Evolutionary conservation across 2,113 vertebrate genomes (phyloP).

Genomic region (Synodontis membranacea): DNA sequence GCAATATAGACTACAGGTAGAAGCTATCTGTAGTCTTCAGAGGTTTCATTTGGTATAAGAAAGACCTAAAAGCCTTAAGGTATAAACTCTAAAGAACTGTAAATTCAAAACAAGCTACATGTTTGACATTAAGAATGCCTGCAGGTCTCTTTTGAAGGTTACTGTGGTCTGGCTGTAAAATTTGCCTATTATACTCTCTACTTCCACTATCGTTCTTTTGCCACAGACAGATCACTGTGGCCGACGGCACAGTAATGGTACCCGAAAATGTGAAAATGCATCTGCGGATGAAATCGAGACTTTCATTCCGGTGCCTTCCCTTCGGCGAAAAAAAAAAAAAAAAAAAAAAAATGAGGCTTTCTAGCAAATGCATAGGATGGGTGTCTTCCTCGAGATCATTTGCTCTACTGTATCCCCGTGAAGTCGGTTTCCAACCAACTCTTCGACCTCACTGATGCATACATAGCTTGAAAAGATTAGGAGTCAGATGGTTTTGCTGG

Average conservation of each 20-base stretch:
- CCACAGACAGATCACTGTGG: not conserved
- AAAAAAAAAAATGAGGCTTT: not conserved
- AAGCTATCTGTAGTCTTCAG: not conserved
- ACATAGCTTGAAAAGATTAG: not conserved
- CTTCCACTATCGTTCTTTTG: not conserved
- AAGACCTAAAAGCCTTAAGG: slow-evolving; percentile 18
- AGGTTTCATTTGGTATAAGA: not conserved
- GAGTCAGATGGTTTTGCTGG: not conserved
- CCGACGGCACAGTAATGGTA: not conserved
- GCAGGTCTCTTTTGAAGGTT: slow-evolving; percentile 39
- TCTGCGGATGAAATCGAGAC: not conserved
- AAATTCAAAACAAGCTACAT: slow-evolving; percentile 28
- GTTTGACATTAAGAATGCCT: slow-evolving; percentile 3
- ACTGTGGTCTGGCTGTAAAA: not conserved
- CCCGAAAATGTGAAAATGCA: not conserved
- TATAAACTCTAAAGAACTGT: not conserved
- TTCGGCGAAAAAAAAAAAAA: not conserved
- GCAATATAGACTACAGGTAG: too few relatives aligned
- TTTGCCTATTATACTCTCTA: not conserved
- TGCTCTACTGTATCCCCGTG: not conserved
- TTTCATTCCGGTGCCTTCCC: not conserved
- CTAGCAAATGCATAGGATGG: too few relatives aligned
- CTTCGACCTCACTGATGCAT: not conserved
- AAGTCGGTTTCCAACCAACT: not conserved
- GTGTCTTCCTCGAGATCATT: not conserved